A percentile compares a stretch with the other conserved stretches of the same genome.
phyloP scores from a whole-genome alignment of 2,888 invertebrate species.

The Diadromus collaris region DNA sequence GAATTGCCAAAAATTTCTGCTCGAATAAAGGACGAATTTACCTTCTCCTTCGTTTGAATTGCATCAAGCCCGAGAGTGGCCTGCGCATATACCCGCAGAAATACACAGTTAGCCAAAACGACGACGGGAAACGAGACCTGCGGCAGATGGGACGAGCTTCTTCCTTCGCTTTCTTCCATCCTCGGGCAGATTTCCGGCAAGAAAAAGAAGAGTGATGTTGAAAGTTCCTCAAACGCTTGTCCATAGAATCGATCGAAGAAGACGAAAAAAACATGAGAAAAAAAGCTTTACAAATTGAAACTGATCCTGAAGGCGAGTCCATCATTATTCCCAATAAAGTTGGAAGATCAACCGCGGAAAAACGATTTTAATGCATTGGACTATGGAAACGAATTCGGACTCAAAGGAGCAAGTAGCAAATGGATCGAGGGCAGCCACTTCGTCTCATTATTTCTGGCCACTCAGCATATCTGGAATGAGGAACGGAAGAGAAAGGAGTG shows the following conservation, averaged over 20 bases:
- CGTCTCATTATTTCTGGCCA: constrained; percentile 30
- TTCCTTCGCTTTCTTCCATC: neutral
- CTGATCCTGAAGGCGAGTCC: constrained; percentile 1
- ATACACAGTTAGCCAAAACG: neutral
- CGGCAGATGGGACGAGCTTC: constrained; percentile 12
- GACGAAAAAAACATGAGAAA: neutral
- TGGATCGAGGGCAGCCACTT: constrained; percentile 26
- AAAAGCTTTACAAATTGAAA: constrained; percentile 19
- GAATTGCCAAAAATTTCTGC: constrained; percentile 18
- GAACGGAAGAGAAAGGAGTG: constrained; percentile 13
- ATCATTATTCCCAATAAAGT: constrained; percentile 6
- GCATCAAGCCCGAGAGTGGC: neutral
- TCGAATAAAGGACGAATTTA: too few species aligned
- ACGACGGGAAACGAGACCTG: constrained; percentile 7
- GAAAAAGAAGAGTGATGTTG: neutral
- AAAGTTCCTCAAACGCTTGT: neutral
- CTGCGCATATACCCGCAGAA: neutral
- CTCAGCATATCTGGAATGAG: constrained; percentile 43
- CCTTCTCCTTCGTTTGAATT: neutral
- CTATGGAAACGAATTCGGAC: constrained; percentile 13
- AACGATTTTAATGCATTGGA: constrained; percentile 14
- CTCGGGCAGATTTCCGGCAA: neutral
- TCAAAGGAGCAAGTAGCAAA: constrained; percentile 26
- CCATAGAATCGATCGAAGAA: neutral
- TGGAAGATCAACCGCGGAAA: constrained; percentile 11